Evolutionary conservation across 2,888 invertebrate genomes (phyloP).

Genomic region (Lingula anatina): DNA sequence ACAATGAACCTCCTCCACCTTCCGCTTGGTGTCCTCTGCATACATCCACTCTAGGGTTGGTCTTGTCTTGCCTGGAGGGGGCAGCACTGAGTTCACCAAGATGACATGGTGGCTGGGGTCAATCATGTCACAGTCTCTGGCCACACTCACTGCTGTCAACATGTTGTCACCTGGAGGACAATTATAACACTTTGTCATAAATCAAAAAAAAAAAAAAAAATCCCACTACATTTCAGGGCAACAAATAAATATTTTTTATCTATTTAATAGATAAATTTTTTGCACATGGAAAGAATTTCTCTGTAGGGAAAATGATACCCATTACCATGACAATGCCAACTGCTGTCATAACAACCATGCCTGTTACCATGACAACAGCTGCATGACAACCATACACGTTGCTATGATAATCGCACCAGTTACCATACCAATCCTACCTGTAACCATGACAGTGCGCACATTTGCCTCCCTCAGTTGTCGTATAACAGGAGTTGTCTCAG

Average conservation of each 20-base stretch:
- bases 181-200: neutral
- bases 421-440: slow-evolving; percentile 64
- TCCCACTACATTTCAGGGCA: too few relatives aligned
- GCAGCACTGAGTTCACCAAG: slow-evolving; percentile 44
- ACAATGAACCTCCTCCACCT: slow-evolving; percentile 1
- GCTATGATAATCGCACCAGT: too few relatives aligned
- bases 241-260: too few relatives aligned
- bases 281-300: too few relatives aligned
- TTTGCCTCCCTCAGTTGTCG: slow-evolving; percentile 71
- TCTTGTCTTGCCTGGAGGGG: slow-evolving; percentile 5
- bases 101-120: slow-evolving; percentile 57
- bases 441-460: slow-evolving; percentile 93
- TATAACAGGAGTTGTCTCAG: slow-evolving; percentile 79
- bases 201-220: neutral
- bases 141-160: slow-evolving; percentile 84
- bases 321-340: too few relatives aligned
- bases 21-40: slow-evolving; percentile 3
- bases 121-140: slow-evolving; percentile 73
- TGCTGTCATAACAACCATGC: too few relatives aligned
- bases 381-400: too few relatives aligned
- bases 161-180: slow-evolving; percentile 56
- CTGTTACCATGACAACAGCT: too few relatives aligned
- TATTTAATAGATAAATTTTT: too few relatives aligned
- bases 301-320: too few relatives aligned
- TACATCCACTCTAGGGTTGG: neutral